phyloP scores from a whole-genome alignment of 2,797 vertebrate species.

The Phoeniculus purpureus region DNA sequence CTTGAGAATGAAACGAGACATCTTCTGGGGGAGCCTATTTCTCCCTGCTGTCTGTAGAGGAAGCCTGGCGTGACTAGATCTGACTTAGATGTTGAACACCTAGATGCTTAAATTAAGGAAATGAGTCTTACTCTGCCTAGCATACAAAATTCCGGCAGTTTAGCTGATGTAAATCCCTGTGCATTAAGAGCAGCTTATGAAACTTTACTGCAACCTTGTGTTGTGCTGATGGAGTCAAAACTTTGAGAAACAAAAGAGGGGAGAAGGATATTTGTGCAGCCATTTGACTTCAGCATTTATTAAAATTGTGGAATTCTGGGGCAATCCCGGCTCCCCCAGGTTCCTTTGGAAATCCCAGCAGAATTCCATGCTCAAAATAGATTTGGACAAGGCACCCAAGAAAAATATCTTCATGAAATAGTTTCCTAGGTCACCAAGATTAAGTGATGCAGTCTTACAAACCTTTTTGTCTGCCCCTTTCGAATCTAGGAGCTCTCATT shows the following conservation, averaged over 20 bases:
- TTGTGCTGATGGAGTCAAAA: not conserved
- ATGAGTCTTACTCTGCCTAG: not conserved
- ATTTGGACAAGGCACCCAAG: not conserved
- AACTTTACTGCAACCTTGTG: not conserved
- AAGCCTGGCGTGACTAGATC: not conserved
- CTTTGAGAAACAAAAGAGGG: not conserved
- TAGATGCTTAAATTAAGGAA: constrained; percentile 11
- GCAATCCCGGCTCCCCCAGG: not conserved
- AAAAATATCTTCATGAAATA: not conserved
- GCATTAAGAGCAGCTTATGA: not conserved
- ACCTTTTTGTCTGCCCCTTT: not conserved
- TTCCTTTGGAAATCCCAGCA: not conserved
- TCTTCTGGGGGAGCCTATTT: not conserved
- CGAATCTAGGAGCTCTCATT: not conserved
- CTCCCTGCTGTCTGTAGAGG: constrained; percentile 10
- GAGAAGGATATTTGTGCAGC: not conserved
- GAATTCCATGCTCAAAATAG: not conserved
- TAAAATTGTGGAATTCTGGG: not conserved
- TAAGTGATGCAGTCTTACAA: not conserved
- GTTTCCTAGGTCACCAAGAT: not conserved
- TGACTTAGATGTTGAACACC: not conserved
- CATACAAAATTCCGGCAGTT: not conserved
- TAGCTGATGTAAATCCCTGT: constrained; percentile 6
- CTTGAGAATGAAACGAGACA: not conserved
- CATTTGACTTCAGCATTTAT: not conserved